Evolutionary conservation across 1,140 invertebrate species (phyloP).

Genomic region (Cyrtorhinus lividipennis): DNA sequence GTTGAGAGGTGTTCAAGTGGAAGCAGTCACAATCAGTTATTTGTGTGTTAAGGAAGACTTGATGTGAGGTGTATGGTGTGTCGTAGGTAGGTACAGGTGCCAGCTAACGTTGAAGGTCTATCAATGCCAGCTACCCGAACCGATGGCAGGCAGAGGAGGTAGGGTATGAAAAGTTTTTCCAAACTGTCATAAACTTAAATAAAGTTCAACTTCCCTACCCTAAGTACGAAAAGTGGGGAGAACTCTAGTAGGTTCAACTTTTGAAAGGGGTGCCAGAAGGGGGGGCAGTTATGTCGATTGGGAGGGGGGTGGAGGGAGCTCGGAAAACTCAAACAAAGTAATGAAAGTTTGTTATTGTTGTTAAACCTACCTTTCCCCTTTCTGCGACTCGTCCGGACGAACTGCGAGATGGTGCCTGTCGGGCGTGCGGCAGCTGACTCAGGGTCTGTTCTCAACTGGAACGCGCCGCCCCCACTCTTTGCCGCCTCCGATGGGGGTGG

Average conservation of each 20-base stretch:
- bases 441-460: neutral
- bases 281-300: neutral
- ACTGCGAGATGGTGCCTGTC: neutral
- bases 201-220: conserved; percentile 7
- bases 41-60: neutral
- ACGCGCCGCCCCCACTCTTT: neutral
- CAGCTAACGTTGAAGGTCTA: neutral
- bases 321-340: conserved; percentile 16
- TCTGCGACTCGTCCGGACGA: neutral
- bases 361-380: conserved; percentile 5
- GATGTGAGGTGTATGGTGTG: neutral
- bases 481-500: conserved; percentile 1
- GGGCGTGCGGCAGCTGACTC: conserved; percentile 5
- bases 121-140: neutral
- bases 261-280: neutral
- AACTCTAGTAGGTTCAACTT: neutral
- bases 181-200: conserved; percentile 17
- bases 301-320: neutral
- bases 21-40: too few species aligned
- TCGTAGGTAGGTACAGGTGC: neutral
- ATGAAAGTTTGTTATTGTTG: conserved; percentile 17
- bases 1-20: neutral
- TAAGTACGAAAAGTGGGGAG: conserved; percentile 8
- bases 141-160: neutral
- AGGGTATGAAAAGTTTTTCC: conserved; percentile 8